Percentiles rank a stretch among this genome's conserved stretches.
Evolutionary conservation across 2,888 invertebrate genomes (phyloP).

Genomic region (Hypolimnas misippus): DNA sequence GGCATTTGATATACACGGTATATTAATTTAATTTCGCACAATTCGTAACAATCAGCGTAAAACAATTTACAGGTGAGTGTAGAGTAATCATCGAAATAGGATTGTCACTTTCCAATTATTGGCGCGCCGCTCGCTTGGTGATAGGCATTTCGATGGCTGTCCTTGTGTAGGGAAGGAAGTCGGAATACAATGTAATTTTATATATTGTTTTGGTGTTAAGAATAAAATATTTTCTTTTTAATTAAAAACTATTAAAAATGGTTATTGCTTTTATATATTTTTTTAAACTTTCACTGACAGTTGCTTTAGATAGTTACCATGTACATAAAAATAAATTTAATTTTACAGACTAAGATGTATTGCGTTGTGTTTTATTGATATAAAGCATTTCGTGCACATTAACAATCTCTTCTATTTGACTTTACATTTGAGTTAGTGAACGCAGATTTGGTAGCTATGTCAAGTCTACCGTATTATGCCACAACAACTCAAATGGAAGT

Average conservation of each 20-base stretch:
- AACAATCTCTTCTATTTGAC: neutral
- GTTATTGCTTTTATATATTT: too few relatives aligned
- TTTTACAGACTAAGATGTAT: too few relatives aligned
- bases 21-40: constrained; percentile 47
- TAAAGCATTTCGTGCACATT: too few relatives aligned
- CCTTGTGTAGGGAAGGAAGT: constrained; percentile 37
- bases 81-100: constrained; percentile 76
- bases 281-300: too few relatives aligned
- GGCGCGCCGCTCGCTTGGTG: constrained; percentile 57
- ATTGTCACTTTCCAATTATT: constrained; percentile 80
- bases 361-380: too few relatives aligned
- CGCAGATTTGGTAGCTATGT: neutral
- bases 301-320: too few relatives aligned
- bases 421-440: neutral
- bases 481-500: neutral
- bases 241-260: neutral
- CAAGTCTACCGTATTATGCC: neutral
- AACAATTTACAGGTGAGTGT: constrained; percentile 54
- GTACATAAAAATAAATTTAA: too few relatives aligned
- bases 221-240: neutral
- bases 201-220: neutral
- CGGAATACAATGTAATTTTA: constrained; percentile 21
- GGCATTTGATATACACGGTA: constrained; percentile 38
- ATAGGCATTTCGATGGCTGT: constrained; percentile 49
- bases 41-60: constrained; percentile 52